A percentile compares a stretch with the other conserved stretches of the same genome.
phyloP scores from a whole-genome alignment of 2,797 vertebrate genomes.

The Dendrocincla fuliginosa region DNA sequence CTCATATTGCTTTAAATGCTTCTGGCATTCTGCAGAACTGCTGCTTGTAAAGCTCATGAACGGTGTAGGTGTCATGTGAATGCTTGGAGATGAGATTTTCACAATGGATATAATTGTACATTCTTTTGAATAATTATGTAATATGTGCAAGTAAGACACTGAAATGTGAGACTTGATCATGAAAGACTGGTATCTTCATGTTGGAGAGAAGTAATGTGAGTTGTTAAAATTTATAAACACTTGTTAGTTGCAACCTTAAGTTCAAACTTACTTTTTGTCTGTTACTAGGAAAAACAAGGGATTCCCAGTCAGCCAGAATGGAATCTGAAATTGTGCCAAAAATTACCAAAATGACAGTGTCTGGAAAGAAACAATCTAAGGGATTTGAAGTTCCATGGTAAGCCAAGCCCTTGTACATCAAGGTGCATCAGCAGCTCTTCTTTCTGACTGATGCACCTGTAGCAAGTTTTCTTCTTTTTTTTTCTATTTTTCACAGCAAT shows the following conservation, averaged over 20 bases:
- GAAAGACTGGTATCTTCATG: neutral
- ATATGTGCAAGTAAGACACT: neutral
- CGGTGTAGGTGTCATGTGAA: neutral
- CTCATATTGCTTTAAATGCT: neutral
- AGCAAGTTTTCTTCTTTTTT: slow-evolving; percentile 51
- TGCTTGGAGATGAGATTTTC: neutral
- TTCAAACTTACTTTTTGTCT: slow-evolving; percentile 67
- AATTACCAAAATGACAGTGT: slow-evolving; percentile 96
- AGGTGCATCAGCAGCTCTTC: slow-evolving; percentile 47
- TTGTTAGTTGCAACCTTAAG: slow-evolving; percentile 18
- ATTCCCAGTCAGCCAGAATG: slow-evolving; percentile 77
- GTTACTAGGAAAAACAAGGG: slow-evolving; percentile 86
- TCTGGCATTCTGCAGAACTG: neutral
- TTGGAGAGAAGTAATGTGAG: neutral
- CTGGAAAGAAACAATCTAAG: slow-evolving; percentile 97
- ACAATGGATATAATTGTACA: neutral
- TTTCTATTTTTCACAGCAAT: slow-evolving; percentile 62
- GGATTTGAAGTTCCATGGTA: slow-evolving; percentile 97
- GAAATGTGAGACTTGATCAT: neutral
- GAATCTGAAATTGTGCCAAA: slow-evolving; percentile 93
- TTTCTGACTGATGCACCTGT: slow-evolving; percentile 61
- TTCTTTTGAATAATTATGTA: neutral
- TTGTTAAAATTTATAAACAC: slow-evolving; percentile 1
- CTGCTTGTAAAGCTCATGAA: neutral
- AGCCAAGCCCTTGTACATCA: slow-evolving; percentile 62